Conservation (phyloP, 2,113 vertebrate genomes). For the Numida meleagris region DNA sequence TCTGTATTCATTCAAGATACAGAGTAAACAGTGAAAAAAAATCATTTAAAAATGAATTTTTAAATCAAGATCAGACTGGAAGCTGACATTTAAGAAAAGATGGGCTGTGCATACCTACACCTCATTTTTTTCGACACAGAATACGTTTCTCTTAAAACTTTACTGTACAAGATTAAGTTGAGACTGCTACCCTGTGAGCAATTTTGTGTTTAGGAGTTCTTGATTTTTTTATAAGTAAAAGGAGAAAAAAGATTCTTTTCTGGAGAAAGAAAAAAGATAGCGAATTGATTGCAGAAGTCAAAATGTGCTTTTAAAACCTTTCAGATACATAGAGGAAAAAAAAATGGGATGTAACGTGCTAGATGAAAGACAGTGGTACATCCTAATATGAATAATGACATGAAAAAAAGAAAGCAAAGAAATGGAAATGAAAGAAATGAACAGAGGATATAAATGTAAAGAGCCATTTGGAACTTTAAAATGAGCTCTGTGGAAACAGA, state of each 20-base stretch:
- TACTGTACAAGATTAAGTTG: neutral
- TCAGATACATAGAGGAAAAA: neutral
- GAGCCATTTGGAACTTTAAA: conserved; percentile 18
- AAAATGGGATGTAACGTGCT: neutral
- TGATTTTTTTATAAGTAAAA: neutral
- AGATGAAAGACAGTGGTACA: neutral
- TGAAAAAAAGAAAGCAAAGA: neutral
- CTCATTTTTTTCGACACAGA: neutral
- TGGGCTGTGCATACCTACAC: neutral
- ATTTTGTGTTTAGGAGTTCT: neutral
- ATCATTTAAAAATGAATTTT: neutral
- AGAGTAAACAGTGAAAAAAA: neutral
- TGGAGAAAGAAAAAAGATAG: neutral
- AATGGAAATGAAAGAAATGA: neutral
- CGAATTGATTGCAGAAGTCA: neutral
- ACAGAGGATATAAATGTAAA: neutral
- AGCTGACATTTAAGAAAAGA: neutral
- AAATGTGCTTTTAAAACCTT: neutral
- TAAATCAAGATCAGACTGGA: neutral
- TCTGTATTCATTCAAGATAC: neutral
- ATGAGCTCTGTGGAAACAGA: conserved; percentile 52
- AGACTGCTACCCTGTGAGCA: neutral
- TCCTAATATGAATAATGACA: neutral
- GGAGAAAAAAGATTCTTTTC: neutral
- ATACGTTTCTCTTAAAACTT: neutral